Evolutionary conservation across 2,797 vertebrate species (phyloP).

Genomic region (Babyrousa celebensis): DNA sequence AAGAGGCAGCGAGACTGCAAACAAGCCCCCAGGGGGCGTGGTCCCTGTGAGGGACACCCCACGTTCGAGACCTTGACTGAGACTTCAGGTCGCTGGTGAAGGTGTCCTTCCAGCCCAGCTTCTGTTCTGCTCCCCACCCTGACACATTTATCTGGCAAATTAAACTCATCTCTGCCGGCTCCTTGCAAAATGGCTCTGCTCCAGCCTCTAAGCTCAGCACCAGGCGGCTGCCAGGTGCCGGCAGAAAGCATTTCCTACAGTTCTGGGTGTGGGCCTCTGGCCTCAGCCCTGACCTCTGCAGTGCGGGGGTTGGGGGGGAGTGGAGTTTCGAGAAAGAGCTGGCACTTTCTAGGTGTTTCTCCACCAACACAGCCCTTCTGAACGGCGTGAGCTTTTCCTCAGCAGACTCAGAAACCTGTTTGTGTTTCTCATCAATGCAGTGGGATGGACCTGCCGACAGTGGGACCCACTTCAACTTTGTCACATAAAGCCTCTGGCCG

Average conservation of each 20-base stretch:
- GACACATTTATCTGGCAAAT: not conserved
- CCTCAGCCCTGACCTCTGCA: not conserved
- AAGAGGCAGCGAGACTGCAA: not conserved
- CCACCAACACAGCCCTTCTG: not conserved
- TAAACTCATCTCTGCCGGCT: slow-evolving; percentile 60
- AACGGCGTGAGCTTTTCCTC: not conserved
- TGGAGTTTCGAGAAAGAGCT: not conserved
- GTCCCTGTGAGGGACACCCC: no score
- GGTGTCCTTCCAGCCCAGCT: not conserved
- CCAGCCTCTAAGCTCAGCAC: not conserved
- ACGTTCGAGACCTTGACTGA: not conserved
- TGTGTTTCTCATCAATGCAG: not conserved
- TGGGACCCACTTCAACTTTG: accelerated
- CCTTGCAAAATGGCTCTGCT: not conserved
- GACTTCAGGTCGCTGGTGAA: not conserved
- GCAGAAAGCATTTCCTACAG: no score
- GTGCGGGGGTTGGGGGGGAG: accelerated
- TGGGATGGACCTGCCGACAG: accelerated
- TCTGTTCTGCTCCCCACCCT: not conserved
- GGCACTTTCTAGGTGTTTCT: not conserved
- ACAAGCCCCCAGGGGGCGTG: accelerated
- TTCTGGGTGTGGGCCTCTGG: not conserved
- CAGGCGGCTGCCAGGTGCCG: not conserved
- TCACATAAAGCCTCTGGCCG: not conserved
- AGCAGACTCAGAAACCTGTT: not conserved